Percentiles rank a stretch among this genome's conserved stretches.
Evolutionary conservation across 2,797 vertebrate species (phyloP).

Genomic region (Sylvilagus floridanus): DNA sequence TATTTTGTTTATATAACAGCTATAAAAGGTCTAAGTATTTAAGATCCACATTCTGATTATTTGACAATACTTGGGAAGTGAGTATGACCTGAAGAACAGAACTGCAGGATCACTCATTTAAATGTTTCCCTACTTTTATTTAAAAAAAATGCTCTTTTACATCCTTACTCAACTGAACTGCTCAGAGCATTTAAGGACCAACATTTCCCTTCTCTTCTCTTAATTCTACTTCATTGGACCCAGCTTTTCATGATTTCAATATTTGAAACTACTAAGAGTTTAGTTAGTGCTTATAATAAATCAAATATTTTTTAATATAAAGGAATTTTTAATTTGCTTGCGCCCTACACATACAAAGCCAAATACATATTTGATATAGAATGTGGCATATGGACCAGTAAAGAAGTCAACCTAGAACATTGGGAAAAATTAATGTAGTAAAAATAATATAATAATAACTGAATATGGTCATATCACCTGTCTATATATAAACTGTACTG

Average conservation of each 20-base stretch:
- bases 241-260: neutral
- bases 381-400: neutral
- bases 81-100: neutral
- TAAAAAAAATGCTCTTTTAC: neutral
- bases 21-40: neutral
- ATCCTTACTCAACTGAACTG: neutral
- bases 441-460: neutral
- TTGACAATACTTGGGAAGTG: neutral
- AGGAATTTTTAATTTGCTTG: constrained; percentile 38
- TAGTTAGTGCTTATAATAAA: neutral
- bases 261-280: constrained; percentile 10
- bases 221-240: neutral
- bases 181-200: neutral
- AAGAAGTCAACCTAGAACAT: constrained; percentile 4
- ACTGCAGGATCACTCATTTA: neutral
- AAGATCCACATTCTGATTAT: neutral
- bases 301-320: constrained; percentile 39
- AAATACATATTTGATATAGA: neutral
- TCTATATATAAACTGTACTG: too few species aligned
- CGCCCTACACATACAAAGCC: neutral
- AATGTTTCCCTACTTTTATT: neutral
- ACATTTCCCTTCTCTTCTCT: constrained; percentile 4
- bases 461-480: neutral
- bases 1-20: neutral
- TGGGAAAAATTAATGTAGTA: neutral